Base-by-base conservation (phyloP, 2,888 invertebrate genomes). In the Orthosia incerta region DNA sequence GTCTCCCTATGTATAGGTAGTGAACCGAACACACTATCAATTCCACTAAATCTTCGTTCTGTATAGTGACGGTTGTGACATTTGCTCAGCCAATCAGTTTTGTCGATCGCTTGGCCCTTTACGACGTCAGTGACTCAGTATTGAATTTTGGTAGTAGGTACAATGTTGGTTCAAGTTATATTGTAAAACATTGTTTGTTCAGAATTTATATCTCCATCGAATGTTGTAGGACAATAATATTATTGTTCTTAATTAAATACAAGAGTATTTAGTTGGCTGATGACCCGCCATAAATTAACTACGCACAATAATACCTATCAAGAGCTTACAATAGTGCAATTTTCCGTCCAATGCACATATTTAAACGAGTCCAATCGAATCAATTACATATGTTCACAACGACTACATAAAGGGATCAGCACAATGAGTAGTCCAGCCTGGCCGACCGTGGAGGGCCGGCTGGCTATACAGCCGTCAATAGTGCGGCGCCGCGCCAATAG, bases 331-430 rank as follows among this genome's bases (percentile, higher is more conserved):
- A 82, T 83, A 78, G 76, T 12, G 50, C 74, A 86, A 79, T 79
- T 82, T 79, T 75, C 79, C 71, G 61, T 63, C 46, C 53, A 57
- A 45, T 85, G 77, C 75, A 73, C 74, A 76, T 76, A 79, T 83
- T 82, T 83, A 77, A 87, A 76, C 74, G 76, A 79, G 59, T 62
- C 66, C 72, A 75, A 82, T 82, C 62, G 62, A 79, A 77, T 87
- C 79, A 80, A 87, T 83, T 74, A 79, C 73, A 66, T 68, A 61
- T 72, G 70, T 78, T 68, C 67, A 70, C 71, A 76, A 69, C 55
- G 56, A 61, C 61, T 57, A 51, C 56, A 83, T 76, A 77, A 85
- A 85, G 71, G 67, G 71, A 50, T 63, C 73, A 76, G 65, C 69
- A 85, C 71, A 85, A 80, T 85, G 71, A 48, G 53, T 57, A 67